Conservation (phyloP, 53 echinoderm and acorn worm genomes). For the Stichopus horrens region DNA sequence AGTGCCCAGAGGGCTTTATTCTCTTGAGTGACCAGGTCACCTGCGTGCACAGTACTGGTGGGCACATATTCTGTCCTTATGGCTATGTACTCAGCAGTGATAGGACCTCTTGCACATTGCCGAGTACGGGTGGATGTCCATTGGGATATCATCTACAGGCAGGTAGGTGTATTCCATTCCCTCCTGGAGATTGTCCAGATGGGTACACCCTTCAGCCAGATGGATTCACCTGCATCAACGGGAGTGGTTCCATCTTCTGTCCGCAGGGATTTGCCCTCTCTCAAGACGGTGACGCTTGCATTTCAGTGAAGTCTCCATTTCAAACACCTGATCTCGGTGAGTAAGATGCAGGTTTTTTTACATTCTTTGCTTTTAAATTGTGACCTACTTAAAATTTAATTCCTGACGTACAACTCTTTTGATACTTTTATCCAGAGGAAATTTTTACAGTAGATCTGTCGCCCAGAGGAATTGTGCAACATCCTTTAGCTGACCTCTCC, state of each 20-base stretch:
- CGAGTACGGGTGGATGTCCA: background rate
- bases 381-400: no score
- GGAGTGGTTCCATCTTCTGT: background rate
- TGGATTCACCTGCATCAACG: background rate
- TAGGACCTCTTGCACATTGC: background rate
- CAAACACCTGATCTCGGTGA: no score
- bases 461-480: no score
- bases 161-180: slow-evolving; percentile 1
- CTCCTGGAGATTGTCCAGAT: slow-evolving; percentile 17
- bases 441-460: no score
- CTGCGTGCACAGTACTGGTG: background rate
- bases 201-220: slow-evolving; percentile 20
- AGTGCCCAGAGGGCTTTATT: slow-evolving; percentile 44
- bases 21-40: slow-evolving; percentile 25
- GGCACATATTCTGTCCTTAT: slow-evolving; percentile 33
- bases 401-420: no score
- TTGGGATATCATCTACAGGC: background rate
- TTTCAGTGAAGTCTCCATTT: no score
- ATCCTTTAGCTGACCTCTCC: no score
- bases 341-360: no score
- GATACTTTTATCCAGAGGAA: no score
- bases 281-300: background rate
- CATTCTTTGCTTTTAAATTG: no score
- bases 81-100: slow-evolving; percentile 30
- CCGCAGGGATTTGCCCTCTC: slow-evolving; percentile 8